Conservation (phyloP, 2,113 vertebrate species). For the Protobothrops flavoviridis region DNA sequence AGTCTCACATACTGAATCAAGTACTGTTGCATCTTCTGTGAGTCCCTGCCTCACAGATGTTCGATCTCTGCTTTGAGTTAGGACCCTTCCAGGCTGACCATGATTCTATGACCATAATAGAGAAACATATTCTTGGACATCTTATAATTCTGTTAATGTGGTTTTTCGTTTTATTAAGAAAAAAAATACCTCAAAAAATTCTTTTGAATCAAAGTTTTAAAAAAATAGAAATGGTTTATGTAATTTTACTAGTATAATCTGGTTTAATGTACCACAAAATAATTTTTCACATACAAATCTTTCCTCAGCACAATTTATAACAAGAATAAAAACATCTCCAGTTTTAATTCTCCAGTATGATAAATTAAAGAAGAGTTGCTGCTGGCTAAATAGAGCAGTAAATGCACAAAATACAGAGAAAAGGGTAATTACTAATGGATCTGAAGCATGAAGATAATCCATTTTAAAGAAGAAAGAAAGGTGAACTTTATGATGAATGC, state of each 20-base stretch:
- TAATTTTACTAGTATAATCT: neutral
- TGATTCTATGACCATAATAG: neutral
- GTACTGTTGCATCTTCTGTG: neutral
- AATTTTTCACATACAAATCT: slow-evolving; percentile 35
- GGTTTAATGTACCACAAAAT: slow-evolving; percentile 22
- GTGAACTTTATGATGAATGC: slow-evolving; percentile 12
- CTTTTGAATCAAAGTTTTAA: neutral
- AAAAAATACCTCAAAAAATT: neutral
- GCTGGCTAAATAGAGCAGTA: slow-evolving; percentile 27
- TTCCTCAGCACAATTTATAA: neutral
- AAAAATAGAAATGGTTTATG: neutral
- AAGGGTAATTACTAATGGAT: slow-evolving; percentile 20
- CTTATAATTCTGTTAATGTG: neutral
- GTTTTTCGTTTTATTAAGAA: neutral
- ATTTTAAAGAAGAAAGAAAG: slow-evolving; percentile 18
- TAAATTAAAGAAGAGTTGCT: slow-evolving; percentile 41
- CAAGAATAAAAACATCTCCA: slow-evolving; percentile 11
- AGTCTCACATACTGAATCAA: neutral
- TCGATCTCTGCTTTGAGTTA: neutral
- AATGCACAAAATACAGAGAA: slow-evolving; percentile 25
- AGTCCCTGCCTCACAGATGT: neutral
- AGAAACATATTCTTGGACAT: neutral
- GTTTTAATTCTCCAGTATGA: slow-evolving; percentile 27
- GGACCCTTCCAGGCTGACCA: neutral
- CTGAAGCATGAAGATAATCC: slow-evolving; percentile 33